Evolutionary conservation across 2,797 vertebrate species (phyloP), one percentile per base, ranked within the genome.

Genomic region (Characodon lateralis): DNA sequence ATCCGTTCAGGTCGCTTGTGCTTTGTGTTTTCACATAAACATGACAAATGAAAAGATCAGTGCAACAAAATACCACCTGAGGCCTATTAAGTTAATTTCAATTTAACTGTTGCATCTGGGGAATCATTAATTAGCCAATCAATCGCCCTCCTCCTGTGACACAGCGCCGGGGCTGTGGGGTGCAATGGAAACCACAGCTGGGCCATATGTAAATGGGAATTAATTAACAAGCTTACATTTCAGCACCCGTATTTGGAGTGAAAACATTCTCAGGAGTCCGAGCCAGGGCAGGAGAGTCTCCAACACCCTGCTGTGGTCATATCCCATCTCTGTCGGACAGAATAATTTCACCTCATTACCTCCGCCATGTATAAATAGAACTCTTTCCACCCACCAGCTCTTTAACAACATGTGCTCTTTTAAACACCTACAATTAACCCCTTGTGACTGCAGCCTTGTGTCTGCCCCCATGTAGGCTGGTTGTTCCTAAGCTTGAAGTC

Each of bases 381-480:
- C 79, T 91, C 89, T 94, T 93, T 94, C 91, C 93, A 94, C 88
- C 91, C 88, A 92, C 72, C 85, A 76, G 87, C 87, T 84, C 89
- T 95, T 94, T 94, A 94, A 93, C 89, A 88, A 94, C 94, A 90
- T 91, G 88, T 88, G 91, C 92, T 94, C 93, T 91, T 69, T 94
- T 92, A 95, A 95, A 95, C 94, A 92, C 91, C 93, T 91, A 95
- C 94, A 95, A 96, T 95, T 94, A 95, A 95, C 94, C 95, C 93
- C 94, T 93, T 92, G 92, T 95, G 93, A 95, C 93, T 94, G 79
- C 85, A 80, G 89, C 93, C 91, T 92, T 93, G 94, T 93, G 93
- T 93, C 92, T 89, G 80, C 82, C 83, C 88, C 86, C 79, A 66
- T 81, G 86, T 78, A 88, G 80, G 84, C 83, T 41, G 74, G 82